phyloP scores from a whole-genome alignment of 2,888 invertebrate species.

The Atherix ibis region DNA sequence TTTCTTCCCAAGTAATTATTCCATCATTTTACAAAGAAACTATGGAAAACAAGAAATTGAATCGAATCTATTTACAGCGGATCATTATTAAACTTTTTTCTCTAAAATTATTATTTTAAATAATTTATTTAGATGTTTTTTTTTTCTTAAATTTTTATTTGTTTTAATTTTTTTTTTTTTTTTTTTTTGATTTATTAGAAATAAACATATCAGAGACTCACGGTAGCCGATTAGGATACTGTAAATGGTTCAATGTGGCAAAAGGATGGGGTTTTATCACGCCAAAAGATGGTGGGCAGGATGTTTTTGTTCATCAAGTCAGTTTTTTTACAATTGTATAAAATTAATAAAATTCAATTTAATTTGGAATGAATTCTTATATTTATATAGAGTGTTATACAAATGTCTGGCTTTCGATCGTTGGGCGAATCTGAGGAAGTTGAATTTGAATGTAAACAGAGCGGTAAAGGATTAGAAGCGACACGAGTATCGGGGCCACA shows the following conservation, averaged over 20 bases:
- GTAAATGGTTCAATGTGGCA: slow-evolving; percentile 93
- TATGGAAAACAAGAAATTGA: too few relatives aligned
- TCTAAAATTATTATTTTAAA: too few relatives aligned
- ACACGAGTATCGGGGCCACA: slow-evolving; percentile 68
- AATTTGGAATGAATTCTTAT: neutral
- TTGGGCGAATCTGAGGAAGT: slow-evolving; percentile 78
- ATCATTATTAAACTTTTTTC: too few relatives aligned
- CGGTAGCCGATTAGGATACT: slow-evolving; percentile 55
- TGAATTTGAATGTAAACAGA: slow-evolving; percentile 71
- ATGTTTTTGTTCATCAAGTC: slow-evolving; percentile 92
- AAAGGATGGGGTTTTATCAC: slow-evolving; percentile 93
- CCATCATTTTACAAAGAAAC: too few relatives aligned
- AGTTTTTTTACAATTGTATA: slow-evolving; percentile 6
- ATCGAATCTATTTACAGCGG: too few relatives aligned
- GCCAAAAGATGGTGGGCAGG: slow-evolving; percentile 76
- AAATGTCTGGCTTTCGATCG: slow-evolving; percentile 75
- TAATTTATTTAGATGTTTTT: too few relatives aligned
- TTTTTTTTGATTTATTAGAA: slow-evolving; percentile 15
- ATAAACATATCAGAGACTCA: slow-evolving; percentile 20
- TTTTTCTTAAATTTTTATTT: too few relatives aligned
- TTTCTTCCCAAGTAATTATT: too few relatives aligned
- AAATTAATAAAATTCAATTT: neutral
- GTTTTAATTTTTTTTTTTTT: slow-evolving; percentile 2
- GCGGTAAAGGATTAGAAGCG: slow-evolving; percentile 76
- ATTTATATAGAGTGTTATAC: slow-evolving; percentile 65